Base-by-base conservation (phyloP, 1,140 invertebrate species). In the Hestina assimilis region DNA sequence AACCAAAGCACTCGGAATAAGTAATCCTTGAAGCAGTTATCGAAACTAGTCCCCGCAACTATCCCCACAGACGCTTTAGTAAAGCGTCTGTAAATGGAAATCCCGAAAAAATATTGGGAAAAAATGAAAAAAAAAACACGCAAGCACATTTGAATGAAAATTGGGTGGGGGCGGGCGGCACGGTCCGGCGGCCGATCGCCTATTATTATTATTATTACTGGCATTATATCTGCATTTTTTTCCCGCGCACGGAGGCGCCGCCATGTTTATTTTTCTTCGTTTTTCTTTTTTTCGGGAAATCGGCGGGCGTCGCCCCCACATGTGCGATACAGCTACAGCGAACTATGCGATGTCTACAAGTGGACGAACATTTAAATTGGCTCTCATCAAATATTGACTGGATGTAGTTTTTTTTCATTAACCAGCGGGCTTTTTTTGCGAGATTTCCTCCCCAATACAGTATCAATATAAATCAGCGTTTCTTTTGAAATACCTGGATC, bases 131-230 rank as follows among this genome's bases (percentile, higher is more conserved):
- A 87, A 83, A 87, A 87, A 83, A 87, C 79, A 78, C 59, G 58
- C 70, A 72, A 77, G 75, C 72, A 78, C 81, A 84, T 87, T 87
- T 86, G 84, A 87, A 86, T 85, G 77, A 86, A 86, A 85, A 88
- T 83, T 79, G 81, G 75, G 82, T 81, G 77, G 84, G 31, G 79
- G 72, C 58, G 66, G 77, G 76, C 62, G 73, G 73, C 47, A 48
- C 66, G 69, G 70, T 64, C 67, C 78, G 72, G 60, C 69, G 64
- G 62, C 72, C 82, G 81, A 85, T 85, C 79, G 73, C 65, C 80
- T 82, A 85, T 86, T 86, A 87, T 87, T 88, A 86, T 87, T 87
- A 86, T 87, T 88, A 86, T 88, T 85, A 88, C 83, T 73, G 72
- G 79, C 81, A 88, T 88, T 86, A 88, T 88, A 86, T 86, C 84